Percentiles rank a stretch among this genome's conserved stretches.
phyloP scores from a whole-genome alignment of 1,140 invertebrate genomes.

The Sycobia sp. region DNA sequence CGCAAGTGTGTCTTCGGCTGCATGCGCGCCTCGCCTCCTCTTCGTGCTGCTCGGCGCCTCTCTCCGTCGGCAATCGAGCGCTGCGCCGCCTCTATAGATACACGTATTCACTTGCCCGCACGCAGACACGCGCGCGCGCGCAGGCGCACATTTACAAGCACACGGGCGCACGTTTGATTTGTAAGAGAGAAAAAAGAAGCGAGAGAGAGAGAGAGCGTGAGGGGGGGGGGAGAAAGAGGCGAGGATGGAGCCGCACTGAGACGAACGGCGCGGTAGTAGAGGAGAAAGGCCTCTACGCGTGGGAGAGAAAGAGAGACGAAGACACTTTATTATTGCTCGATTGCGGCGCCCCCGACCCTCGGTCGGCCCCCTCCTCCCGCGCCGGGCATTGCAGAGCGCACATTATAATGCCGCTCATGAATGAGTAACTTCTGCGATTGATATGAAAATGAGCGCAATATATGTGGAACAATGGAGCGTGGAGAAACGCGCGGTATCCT shows the following conservation, averaged over 20 bases:
- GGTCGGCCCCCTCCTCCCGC: too few relatives aligned
- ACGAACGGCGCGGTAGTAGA: too few relatives aligned
- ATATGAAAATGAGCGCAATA: slow-evolving; percentile 1
- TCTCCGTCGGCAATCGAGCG: neutral
- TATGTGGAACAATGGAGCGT: slow-evolving; percentile 10
- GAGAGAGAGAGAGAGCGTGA: neutral
- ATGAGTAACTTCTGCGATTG: slow-evolving; percentile 8
- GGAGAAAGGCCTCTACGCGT: neutral
- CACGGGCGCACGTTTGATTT: slow-evolving; percentile 22
- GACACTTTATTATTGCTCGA: slow-evolving; percentile 19
- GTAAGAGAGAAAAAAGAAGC: slow-evolving; percentile 17
- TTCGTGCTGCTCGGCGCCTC: neutral
- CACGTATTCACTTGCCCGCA: too few relatives aligned
- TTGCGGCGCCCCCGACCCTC: too few relatives aligned
- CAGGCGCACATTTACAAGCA: too few relatives aligned
- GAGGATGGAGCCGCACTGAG: too few relatives aligned
- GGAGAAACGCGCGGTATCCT: neutral
- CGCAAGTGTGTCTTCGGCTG: too few relatives aligned
- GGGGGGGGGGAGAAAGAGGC: too few relatives aligned
- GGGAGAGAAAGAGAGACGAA: neutral
- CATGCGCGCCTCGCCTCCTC: neutral
- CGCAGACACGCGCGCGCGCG: too few relatives aligned
- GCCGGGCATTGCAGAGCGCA: too few relatives aligned
- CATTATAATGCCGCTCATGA: neutral
- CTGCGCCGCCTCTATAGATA: too few relatives aligned